Evolutionary conservation across 2,113 vertebrate species (phyloP).

Genomic region (Neomonachus schauinslandi): DNA sequence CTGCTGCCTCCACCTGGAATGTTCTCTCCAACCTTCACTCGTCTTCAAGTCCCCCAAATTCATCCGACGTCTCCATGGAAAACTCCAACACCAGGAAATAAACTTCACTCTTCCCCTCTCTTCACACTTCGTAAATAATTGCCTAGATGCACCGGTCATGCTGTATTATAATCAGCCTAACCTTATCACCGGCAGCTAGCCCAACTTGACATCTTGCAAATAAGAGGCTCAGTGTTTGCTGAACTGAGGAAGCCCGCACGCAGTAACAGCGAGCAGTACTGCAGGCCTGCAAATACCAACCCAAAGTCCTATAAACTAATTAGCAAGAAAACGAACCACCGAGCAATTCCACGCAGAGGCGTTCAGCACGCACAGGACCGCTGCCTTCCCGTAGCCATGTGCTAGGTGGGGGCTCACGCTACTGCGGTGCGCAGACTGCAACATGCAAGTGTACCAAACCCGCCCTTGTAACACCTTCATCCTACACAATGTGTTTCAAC

Average conservation of each 20-base stretch:
- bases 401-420: not conserved
- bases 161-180: rapidly evolving
- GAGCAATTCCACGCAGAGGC: not conserved
- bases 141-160: not conserved
- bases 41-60: not conserved
- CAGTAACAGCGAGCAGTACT: rapidly evolving
- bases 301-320: not conserved
- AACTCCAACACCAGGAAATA: not conserved
- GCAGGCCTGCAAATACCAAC: not conserved
- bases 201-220: not conserved
- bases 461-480: not conserved
- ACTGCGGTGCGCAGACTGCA: rapidly evolving
- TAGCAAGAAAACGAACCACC: not conserved
- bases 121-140: not conserved
- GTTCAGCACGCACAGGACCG: rapidly evolving
- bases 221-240: not conserved
- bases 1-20: not conserved
- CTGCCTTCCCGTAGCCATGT: not conserved
- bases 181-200: rapidly evolving
- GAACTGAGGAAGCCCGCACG: rapidly evolving
- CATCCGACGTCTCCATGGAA: not conserved
- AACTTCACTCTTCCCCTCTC: not conserved
- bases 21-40: not conserved
- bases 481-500: not conserved
- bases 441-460: not conserved